These are phyloP conservation scores for Malurus melanocephalus DNA, from an alignment of 2,113 vertebrate genomes.

Conservation along the genomic window DNA sequence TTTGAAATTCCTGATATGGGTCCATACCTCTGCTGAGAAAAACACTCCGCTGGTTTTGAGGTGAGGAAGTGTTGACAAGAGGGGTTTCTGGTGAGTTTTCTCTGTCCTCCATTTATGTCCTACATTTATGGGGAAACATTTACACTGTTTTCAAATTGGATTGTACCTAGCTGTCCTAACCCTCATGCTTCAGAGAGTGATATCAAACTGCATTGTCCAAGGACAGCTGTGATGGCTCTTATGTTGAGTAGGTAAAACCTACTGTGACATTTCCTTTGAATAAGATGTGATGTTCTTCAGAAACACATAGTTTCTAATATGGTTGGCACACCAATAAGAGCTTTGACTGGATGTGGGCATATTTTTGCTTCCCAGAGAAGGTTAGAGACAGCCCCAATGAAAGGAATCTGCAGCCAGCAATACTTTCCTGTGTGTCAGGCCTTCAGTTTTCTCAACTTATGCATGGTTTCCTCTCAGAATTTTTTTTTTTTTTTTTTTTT, in stretches of 20 bases:
- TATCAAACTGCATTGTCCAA: not conserved
- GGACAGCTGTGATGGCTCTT: not conserved
- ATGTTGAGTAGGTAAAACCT: not conserved
- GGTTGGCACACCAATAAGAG: not conserved
- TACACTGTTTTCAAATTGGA: not conserved
- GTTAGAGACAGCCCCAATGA: not conserved
- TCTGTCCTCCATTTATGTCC: not conserved
- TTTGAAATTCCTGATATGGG: not conserved
- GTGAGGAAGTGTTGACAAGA: not conserved
- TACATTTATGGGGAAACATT: not conserved
- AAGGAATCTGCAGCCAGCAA: rapidly evolving
- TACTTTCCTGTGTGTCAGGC: not conserved
- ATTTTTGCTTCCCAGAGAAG: not conserved
- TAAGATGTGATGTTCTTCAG: not conserved
- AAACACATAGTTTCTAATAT: not conserved
- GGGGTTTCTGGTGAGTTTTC: not conserved
- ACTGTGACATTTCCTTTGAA: not conserved
- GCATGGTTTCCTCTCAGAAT: not conserved
- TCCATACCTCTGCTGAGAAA: not conserved
- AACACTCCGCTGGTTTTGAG: not conserved
- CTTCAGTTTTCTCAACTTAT: not conserved
- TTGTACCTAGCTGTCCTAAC: not conserved
- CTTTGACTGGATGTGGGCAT: not conserved
- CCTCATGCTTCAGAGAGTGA: not conserved
- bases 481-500: not conserved